Conservation (phyloP, 2,797 vertebrate species). For the Spinus pinus region DNA sequence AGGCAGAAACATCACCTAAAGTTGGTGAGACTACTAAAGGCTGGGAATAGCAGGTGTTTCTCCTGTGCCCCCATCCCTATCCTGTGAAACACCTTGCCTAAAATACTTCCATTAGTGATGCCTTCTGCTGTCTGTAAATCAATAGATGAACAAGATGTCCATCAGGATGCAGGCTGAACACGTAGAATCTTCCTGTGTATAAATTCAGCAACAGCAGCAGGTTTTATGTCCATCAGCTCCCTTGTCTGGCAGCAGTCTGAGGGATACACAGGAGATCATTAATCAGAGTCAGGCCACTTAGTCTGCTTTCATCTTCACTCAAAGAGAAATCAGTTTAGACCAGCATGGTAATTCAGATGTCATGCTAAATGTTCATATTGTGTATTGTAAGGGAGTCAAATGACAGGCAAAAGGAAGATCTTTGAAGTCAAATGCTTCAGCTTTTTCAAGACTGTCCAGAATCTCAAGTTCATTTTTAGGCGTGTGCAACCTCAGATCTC, state of each 20-base stretch:
- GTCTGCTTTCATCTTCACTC: neutral
- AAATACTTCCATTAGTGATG: neutral
- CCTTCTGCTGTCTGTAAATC: neutral
- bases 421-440: neutral
- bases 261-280: neutral
- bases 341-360: neutral
- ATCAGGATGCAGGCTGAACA: neutral
- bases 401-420: neutral
- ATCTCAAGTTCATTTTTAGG: neutral
- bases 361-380: neutral
- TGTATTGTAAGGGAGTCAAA: neutral
- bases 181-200: accelerated
- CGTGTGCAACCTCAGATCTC: neutral
- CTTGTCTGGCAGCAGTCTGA: neutral
- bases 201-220: neutral
- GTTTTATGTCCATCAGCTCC: neutral
- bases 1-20: neutral
- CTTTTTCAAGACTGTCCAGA: neutral
- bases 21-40: neutral
- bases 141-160: neutral
- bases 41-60: neutral
- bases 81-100: neutral
- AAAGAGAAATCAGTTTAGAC: neutral
- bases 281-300: neutral
- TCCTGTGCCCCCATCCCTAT: neutral